Conservation (phyloP, 1,140 invertebrate species). For the Drosophila lacteicornis region DNA sequence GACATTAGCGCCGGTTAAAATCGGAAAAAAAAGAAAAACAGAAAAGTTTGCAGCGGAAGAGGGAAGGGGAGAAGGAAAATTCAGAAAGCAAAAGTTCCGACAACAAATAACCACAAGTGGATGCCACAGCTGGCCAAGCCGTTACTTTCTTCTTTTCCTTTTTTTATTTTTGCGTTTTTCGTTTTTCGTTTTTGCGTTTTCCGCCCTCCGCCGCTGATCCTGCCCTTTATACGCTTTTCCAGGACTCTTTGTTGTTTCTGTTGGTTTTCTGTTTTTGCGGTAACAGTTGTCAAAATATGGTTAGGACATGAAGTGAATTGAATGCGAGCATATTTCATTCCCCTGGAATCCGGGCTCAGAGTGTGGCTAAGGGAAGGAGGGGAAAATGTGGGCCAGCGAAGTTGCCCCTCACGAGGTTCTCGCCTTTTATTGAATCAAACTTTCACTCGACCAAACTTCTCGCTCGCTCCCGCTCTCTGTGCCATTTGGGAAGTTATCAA, state of each 20-base stretch:
- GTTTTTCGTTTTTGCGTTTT: constrained; percentile 26
- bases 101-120: constrained; percentile 80
- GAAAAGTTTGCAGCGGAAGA: constrained; percentile 38
- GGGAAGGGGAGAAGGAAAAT: constrained; percentile 2
- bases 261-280: constrained; percentile 72
- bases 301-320: constrained; percentile 60
- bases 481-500: constrained; percentile 35
- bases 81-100: constrained; percentile 76
- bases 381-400: not conserved
- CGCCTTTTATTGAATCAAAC: constrained; percentile 40
- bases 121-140: constrained; percentile 72
- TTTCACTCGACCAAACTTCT: constrained; percentile 26
- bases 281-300: constrained; percentile 83
- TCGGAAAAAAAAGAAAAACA: constrained; percentile 33
- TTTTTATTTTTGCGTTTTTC: constrained; percentile 15
- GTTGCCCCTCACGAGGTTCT: constrained; percentile 25
- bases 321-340: constrained; percentile 49
- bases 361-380: not conserved
- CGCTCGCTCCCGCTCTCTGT: not conserved
- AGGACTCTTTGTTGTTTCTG: constrained; percentile 47
- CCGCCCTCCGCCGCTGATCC: not conserved
- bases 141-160: constrained; percentile 23
- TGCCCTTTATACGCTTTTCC: constrained; percentile 3
- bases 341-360: constrained; percentile 9
- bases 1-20: constrained; percentile 70